phyloP scores from a whole-genome alignment of 2,888 invertebrate genomes.

The Synanthedon myopaeformis region DNA sequence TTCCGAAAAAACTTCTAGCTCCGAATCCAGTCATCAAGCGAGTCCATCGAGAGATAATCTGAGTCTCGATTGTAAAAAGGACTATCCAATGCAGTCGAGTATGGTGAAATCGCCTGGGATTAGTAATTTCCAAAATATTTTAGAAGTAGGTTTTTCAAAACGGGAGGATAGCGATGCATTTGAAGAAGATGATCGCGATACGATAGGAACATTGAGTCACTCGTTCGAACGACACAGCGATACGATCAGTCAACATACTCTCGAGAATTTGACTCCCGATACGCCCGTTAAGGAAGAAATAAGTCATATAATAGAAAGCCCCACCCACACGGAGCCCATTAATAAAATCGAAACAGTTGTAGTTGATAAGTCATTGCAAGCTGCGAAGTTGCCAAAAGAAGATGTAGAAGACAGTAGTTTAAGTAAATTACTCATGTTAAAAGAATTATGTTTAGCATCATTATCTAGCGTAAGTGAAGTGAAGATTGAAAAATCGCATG shows the following conservation, averaged over 20 bases:
- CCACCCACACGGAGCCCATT: not conserved
- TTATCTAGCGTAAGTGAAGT: conserved; percentile 54
- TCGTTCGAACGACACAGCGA: conserved; percentile 60
- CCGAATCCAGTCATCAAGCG: conserved; percentile 69
- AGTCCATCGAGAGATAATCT: conserved; percentile 64
- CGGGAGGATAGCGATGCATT: conserved; percentile 23
- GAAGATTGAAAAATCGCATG: conserved; percentile 40
- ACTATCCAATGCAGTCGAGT: conserved; percentile 48
- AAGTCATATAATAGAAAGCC: conserved; percentile 6
- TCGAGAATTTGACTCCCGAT: conserved; percentile 57
- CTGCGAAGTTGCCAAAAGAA: conserved; percentile 50
- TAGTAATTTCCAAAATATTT: conserved; percentile 52
- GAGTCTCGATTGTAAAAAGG: conserved; percentile 59
- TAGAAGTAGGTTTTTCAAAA: conserved; percentile 38
- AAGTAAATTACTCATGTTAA: conserved; percentile 51
- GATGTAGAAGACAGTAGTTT: conserved; percentile 38
- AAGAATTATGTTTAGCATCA: conserved; percentile 52
- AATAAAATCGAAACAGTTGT: conserved; percentile 10
- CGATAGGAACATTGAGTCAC: conserved; percentile 55
- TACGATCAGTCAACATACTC: conserved; percentile 49
- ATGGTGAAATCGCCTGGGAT: conserved; percentile 63
- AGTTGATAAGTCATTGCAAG: conserved; percentile 21
- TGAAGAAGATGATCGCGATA: conserved; percentile 48
- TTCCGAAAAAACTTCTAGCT: conserved; percentile 71
- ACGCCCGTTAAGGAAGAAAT: conserved; percentile 49